These are phyloP conservation scores for Melanocharis versteri DNA, from an alignment of 2,113 vertebrate genomes.

Conservation along the genomic window DNA sequence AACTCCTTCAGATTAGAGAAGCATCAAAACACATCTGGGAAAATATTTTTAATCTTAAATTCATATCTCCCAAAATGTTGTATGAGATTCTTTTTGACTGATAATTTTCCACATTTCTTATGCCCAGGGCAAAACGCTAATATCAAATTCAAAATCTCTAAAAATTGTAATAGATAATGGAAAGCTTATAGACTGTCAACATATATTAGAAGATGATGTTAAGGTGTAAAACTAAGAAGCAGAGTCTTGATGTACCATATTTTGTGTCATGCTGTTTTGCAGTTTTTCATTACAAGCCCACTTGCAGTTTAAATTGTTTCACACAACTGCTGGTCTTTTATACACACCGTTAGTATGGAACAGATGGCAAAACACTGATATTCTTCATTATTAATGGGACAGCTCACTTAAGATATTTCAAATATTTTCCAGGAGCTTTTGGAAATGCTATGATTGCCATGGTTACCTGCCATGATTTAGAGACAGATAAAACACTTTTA, in stretches of 20 bases:
- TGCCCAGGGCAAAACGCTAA: background rate
- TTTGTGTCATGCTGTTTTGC: background rate
- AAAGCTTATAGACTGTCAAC: background rate
- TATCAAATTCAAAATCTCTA: background rate
- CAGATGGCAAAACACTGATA: constrained; percentile 14
- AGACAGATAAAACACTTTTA: background rate
- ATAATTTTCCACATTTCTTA: background rate
- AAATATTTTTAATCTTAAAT: background rate
- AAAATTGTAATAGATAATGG: background rate
- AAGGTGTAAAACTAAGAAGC: background rate
- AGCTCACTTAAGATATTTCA: background rate
- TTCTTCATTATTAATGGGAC: background rate
- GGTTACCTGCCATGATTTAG: constrained; percentile 13
- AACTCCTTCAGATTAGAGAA: background rate
- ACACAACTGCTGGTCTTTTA: background rate
- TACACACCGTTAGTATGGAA: background rate
- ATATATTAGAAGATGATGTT: background rate
- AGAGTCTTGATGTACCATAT: background rate
- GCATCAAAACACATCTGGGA: background rate
- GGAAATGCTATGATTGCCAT: background rate
- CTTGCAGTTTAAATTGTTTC: background rate
- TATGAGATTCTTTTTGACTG: background rate
- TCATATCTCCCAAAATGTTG: background rate
- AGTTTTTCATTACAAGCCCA: background rate
- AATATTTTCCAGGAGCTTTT: background rate